Conservation (phyloP, 2,888 invertebrate species). For the Tipula helvola region DNA sequence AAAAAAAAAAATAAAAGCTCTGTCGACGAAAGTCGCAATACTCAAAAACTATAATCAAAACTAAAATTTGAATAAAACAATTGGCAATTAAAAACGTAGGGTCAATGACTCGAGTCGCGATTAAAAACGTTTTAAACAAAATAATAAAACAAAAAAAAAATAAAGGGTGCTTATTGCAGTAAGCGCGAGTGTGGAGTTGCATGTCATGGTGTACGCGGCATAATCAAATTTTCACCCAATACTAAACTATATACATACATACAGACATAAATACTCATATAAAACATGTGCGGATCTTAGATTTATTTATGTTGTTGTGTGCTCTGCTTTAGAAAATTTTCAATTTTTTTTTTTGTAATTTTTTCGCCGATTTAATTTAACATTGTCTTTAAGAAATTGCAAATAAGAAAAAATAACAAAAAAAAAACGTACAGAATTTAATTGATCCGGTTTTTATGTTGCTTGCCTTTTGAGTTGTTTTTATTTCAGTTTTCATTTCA, state of each 20-base stretch:
- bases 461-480: not conserved
- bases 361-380: not conserved
- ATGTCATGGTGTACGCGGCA: not conserved
- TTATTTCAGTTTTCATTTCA: not conserved
- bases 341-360: not conserved
- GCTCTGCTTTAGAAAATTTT: not conserved
- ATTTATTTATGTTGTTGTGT: not conserved
- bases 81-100: not conserved
- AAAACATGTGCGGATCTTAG: not conserved
- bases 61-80: not conserved
- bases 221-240: not conserved
- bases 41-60: not conserved
- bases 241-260: not conserved
- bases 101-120: not conserved
- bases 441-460: not conserved
- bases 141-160: not conserved
- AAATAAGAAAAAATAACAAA: not conserved
- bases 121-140: not conserved
- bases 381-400: not conserved
- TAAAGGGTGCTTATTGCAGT: not conserved
- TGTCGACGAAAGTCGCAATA: not conserved
- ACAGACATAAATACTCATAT: not conserved
- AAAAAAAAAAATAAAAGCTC: not conserved
- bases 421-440: not conserved
- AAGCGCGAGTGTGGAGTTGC: not conserved